A percentile compares a stretch with the other conserved stretches of the same genome.
Conservation (phyloP, 2,888 invertebrate genomes). For the Macaria notata region DNA sequence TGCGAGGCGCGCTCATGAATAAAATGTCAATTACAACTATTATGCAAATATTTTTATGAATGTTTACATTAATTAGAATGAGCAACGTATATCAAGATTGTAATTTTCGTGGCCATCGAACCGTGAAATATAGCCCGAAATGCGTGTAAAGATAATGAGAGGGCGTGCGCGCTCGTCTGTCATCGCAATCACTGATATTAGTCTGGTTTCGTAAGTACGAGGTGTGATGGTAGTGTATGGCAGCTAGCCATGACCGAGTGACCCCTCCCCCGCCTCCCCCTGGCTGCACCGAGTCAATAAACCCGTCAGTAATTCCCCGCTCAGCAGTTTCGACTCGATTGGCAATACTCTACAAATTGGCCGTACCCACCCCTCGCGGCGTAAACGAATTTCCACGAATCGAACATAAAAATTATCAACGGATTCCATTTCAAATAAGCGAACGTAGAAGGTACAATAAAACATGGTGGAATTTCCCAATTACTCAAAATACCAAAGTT, state of each 20-base stretch:
- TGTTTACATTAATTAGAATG: constrained; percentile 17
- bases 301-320: constrained; percentile 3
- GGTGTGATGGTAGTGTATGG: too few relatives aligned
- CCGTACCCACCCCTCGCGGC: constrained; percentile 3
- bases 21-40: constrained; percentile 14
- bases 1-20: constrained; percentile 16
- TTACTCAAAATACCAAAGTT: constrained; percentile 54
- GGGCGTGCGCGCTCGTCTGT: too few relatives aligned
- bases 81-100: background rate
- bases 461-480: constrained; percentile 46
- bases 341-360: constrained; percentile 15
- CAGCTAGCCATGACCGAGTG: background rate
- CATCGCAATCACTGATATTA: too few relatives aligned
- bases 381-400: constrained; percentile 25
- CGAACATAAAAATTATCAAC: constrained; percentile 26
- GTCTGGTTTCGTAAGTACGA: too few relatives aligned
- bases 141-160: background rate
- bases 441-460: constrained; percentile 31
- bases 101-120: background rate
- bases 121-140: background rate
- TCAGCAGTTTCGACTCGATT: constrained; percentile 15
- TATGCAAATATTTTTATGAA: constrained; percentile 3
- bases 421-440: constrained; percentile 30
- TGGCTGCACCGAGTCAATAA: background rate
- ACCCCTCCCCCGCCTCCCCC: constrained; percentile 1